Evolutionary conservation across 2,113 vertebrate genomes (phyloP).

Genomic region (Seriola quinqueradiata): DNA sequence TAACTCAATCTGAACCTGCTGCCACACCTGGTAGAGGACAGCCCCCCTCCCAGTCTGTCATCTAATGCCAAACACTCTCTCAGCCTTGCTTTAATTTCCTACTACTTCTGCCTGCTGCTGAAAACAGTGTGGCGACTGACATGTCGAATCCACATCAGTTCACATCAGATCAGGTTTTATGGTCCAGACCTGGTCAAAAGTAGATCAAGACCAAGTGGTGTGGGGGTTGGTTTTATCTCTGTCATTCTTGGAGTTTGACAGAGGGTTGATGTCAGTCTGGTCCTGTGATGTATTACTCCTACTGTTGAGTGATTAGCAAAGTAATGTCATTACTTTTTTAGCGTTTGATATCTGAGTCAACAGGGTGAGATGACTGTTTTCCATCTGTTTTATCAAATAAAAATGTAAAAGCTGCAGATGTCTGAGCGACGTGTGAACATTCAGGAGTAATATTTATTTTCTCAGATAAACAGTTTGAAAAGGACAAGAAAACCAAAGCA

Average conservation of each 20-base stretch:
- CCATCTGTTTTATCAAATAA: neutral
- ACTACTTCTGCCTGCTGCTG: conserved; percentile 25
- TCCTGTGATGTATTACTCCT: neutral
- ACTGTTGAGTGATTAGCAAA: too few species aligned
- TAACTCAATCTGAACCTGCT: conserved; percentile 46
- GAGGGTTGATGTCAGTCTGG: too few species aligned
- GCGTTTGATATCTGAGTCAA: too few species aligned
- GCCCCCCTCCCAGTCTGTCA: conserved; percentile 25
- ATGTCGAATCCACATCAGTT: neutral
- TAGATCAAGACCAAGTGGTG: neutral
- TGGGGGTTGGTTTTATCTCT: too few species aligned
- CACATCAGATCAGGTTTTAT: neutral
- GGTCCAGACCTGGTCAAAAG: neutral
- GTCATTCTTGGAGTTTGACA: too few species aligned
- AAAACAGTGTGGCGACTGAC: conserved; percentile 19
- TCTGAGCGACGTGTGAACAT: too few species aligned
- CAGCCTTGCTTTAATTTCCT: conserved; percentile 22
- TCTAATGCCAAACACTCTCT: conserved; percentile 49
- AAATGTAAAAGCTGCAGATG: too few species aligned
- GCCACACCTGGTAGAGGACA: conserved; percentile 22
- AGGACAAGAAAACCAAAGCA: neutral
- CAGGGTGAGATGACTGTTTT: too few species aligned
- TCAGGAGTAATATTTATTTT: too few species aligned
- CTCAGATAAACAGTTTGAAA: neutral
- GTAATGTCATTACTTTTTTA: too few species aligned